Evolutionary conservation across 2,888 invertebrate genomes (phyloP).

Genomic region (Chromoteleia sp.): DNA sequence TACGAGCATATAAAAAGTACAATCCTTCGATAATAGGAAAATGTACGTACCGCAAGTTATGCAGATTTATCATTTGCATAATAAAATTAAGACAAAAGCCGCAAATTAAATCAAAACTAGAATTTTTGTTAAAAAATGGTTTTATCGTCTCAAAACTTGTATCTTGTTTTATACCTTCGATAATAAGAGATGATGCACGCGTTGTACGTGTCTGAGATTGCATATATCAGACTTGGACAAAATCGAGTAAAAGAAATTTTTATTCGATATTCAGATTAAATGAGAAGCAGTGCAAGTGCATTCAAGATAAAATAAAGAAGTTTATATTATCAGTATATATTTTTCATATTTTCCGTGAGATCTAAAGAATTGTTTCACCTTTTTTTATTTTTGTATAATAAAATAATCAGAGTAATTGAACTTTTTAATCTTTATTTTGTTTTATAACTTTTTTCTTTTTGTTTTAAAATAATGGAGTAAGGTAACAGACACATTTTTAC

Average conservation of each 20-base stretch:
- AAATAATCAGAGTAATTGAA: too few relatives aligned
- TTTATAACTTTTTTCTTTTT: too few relatives aligned
- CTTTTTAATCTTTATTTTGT: too few relatives aligned
- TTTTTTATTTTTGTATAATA: too few relatives aligned
- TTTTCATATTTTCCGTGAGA: neutral
- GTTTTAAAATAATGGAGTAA: too few relatives aligned
- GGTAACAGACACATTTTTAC: too few relatives aligned
- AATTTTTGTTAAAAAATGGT: slow-evolving; percentile 40
- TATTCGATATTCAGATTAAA: slow-evolving; percentile 33
- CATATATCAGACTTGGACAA: neutral
- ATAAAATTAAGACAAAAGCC: too few relatives aligned
- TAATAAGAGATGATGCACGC: slow-evolving; percentile 24
- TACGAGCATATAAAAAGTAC: too few relatives aligned
- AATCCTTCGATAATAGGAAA: too few relatives aligned
- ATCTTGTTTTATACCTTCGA: slow-evolving; percentile 22
- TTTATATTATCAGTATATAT: neutral
- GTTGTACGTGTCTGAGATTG: slow-evolving; percentile 10
- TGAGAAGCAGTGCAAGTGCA: neutral
- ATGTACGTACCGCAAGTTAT: neutral
- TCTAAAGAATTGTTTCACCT: too few relatives aligned
- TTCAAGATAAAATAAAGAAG: slow-evolving; percentile 18
- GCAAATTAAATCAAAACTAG: too few relatives aligned
- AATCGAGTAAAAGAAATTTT: slow-evolving; percentile 20
- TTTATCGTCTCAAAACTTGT: slow-evolving; percentile 7
- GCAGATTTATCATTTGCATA: too few relatives aligned